Evolutionary conservation across 2,797 vertebrate genomes (phyloP), one percentile per base, ranked within the genome.

Genomic region (Oreortyx pictus): DNA sequence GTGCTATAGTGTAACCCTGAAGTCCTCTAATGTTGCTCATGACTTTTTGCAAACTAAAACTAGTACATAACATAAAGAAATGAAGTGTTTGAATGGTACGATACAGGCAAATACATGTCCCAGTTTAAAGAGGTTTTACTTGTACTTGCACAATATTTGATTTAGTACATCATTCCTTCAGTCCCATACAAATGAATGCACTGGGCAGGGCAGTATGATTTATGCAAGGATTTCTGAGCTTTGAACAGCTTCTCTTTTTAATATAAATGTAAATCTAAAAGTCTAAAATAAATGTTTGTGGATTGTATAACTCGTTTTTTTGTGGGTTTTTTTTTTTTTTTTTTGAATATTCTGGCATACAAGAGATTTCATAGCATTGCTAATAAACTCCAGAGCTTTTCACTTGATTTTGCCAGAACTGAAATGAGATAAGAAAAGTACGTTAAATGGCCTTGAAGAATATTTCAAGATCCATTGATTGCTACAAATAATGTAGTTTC

Each of bases 261-360:
- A 85, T 89, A 89, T 61, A 75, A 87, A 89, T 87, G 61, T 60
- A 87, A 77, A 94, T 84, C 61, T 68, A 46, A 39, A 90, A 25
- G 33, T 41, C 49, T 71, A 6, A 81, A 18, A 94, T 33, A 16
- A 1, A 59, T 10, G 11, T 64, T 81, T 89, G 41, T 35, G 29
- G 18, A 82, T 85, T 85, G 50, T 39, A 50, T 61, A 52, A 74
- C 74, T 5, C 9, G 67, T 71, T 18, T 17, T 39, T 27, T 60
- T 39, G 39, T 41, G 39, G 10, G 39, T 39, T 11, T 39, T 41
- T 71, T 74, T 27, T 17, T 27, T 18, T 60, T 39, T 33, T 33
- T 79, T 82, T 77, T 61, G 9, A 37, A 31, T 23, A 31, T 95
- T 85, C 57, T 61, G 49, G 20, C 57, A 62, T 52, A 59, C 49